A percentile compares a stretch with the other conserved stretches of the same genome.
Conservation (phyloP, 2,888 invertebrate species). For the Eledona agricola region DNA sequence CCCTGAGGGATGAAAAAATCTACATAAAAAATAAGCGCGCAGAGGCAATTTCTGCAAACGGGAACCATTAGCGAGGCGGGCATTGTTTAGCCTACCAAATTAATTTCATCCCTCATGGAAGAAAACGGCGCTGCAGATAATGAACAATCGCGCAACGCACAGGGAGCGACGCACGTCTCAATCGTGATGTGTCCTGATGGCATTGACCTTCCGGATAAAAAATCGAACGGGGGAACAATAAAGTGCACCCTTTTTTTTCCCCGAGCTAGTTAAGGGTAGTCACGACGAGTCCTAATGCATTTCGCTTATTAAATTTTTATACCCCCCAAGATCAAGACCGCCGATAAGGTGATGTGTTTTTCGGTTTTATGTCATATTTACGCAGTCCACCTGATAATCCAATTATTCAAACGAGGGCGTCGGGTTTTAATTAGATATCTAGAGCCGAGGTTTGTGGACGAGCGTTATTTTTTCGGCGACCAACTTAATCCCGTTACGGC, state of each 20-base stretch:
- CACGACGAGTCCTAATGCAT: conserved; percentile 17
- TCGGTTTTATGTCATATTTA: conserved; percentile 29
- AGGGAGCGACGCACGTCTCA: conserved; percentile 1
- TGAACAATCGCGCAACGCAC: background rate
- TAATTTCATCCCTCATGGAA: conserved; percentile 61
- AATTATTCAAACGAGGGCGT: conserved; percentile 36
- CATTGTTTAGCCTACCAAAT: conserved; percentile 66
- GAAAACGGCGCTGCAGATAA: conserved; percentile 34
- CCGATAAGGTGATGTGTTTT: conserved; percentile 23
- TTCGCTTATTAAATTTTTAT: conserved; percentile 31
- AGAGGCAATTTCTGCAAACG: conserved; percentile 64
- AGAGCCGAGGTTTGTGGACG: conserved; percentile 32
- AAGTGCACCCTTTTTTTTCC: conserved; percentile 36
- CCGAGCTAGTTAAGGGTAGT: conserved; percentile 25
- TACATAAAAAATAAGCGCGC: conserved; percentile 62
- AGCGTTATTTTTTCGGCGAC: too few relatives aligned
- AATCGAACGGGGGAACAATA: conserved; percentile 26
- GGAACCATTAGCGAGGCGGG: conserved; percentile 64
- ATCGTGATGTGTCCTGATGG: conserved; percentile 13
- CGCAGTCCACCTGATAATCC: conserved; percentile 34
- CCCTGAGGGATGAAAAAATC: conserved; percentile 56
- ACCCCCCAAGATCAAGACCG: conserved; percentile 14
- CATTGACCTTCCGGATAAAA: conserved; percentile 25
- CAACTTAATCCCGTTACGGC: too few relatives aligned
- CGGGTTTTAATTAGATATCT: conserved; percentile 35